phyloP scores from a whole-genome alignment of 2,888 invertebrate species.

The Pandemis cinnamomeana region DNA sequence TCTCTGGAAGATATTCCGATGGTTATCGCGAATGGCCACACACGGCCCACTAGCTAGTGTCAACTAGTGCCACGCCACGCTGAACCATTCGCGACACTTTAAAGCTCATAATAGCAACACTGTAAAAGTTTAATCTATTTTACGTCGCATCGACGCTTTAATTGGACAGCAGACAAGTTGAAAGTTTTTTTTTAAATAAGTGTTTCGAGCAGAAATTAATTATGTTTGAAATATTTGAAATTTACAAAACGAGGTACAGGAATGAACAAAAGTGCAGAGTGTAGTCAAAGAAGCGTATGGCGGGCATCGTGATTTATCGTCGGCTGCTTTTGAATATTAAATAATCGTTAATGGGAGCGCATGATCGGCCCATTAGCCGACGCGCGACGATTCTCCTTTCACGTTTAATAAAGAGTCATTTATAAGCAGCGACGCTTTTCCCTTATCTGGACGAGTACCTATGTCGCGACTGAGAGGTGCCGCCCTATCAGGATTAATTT shows the following conservation, averaged over 20 bases:
- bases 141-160: conserved; percentile 46
- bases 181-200: conserved; percentile 31
- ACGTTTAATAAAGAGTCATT: conserved; percentile 85
- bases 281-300: conserved; percentile 77
- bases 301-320: conserved; percentile 82
- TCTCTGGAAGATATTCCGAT: conserved; percentile 70
- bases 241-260: conserved; percentile 59
- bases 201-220: conserved; percentile 44
- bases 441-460: conserved; percentile 79
- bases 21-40: conserved; percentile 71
- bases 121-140: conserved; percentile 60
- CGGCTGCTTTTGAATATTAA: conserved; percentile 84
- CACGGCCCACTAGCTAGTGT: conserved; percentile 64
- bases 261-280: conserved; percentile 78
- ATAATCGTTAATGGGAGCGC: conserved; percentile 85
- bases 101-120: conserved; percentile 68
- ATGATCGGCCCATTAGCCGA: conserved; percentile 84
- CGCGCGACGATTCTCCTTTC: conserved; percentile 81
- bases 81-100: conserved; percentile 74
- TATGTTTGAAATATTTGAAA: conserved; percentile 49
- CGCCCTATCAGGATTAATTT: conserved; percentile 82
- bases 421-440: conserved; percentile 83
- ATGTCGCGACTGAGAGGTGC: conserved; percentile 82
- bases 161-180: conserved; percentile 29
- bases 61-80: conserved; percentile 64